These are phyloP conservation scores for Pachycephala philippinensis DNA, from an alignment of 2,113 vertebrate genomes.

Conservation along the genomic window DNA sequence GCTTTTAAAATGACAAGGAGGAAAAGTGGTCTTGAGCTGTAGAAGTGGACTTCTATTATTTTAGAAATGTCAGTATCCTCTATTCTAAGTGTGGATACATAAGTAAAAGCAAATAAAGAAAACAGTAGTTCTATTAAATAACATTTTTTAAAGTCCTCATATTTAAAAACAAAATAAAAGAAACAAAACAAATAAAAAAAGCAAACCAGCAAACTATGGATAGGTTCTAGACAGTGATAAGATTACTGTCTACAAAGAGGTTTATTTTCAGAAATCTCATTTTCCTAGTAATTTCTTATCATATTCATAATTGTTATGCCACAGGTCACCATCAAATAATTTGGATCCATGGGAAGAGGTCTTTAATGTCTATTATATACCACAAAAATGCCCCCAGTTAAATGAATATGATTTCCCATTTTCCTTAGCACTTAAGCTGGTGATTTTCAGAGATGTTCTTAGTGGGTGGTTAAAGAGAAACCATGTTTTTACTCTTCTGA, in stretches of 20 bases:
- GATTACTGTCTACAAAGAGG: neutral
- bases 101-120: neutral
- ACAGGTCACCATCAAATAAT: neutral
- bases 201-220: neutral
- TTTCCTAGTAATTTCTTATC: neutral
- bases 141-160: neutral
- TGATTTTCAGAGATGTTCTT: neutral
- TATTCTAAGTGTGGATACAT: neutral
- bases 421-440: neutral
- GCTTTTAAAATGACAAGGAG: neutral
- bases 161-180: neutral
- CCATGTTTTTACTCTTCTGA: neutral
- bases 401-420: neutral
- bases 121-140: neutral
- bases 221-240: neutral
- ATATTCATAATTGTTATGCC: neutral
- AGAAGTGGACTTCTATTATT: neutral
- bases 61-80: neutral
- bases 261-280: neutral
- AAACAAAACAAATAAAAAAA: neutral
- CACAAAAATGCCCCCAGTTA: neutral
- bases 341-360: neutral
- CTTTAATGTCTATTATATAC: neutral
- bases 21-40: neutral
- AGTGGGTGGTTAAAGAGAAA: neutral